phyloP scores from a whole-genome alignment of 2,888 invertebrate species.

The Palloptera scutellata region DNA sequence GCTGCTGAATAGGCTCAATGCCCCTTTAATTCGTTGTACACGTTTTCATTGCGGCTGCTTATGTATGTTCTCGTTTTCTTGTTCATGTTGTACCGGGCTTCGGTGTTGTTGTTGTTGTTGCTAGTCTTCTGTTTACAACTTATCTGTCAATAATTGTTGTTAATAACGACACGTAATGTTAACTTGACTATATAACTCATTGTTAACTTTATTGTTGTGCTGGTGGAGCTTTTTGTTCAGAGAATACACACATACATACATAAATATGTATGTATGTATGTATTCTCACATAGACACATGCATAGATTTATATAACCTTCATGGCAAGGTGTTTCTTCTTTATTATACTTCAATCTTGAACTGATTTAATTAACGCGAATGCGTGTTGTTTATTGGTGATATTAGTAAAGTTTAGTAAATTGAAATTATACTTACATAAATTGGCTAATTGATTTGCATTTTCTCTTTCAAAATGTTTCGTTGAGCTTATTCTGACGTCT shows the following conservation, averaged over 20 bases:
- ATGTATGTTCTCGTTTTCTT: background rate
- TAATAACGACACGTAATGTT: constrained; percentile 49
- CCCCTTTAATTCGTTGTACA: background rate
- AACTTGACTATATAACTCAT: constrained; percentile 39
- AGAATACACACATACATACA: background rate
- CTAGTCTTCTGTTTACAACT: background rate
- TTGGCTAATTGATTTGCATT: no score
- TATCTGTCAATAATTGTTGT: constrained; percentile 49
- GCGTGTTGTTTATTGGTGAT: no score
- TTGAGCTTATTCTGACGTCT: no score
- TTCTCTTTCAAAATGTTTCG: no score
- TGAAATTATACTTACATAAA: no score
- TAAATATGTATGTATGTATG: background rate
- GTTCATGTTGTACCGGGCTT: background rate
- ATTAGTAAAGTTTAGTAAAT: no score
- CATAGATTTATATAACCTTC: no score
- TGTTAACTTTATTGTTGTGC: constrained; percentile 19
- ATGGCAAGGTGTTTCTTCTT: no score
- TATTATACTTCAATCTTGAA: no score
- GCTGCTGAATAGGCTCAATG: constrained; percentile 5
- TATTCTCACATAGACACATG: background rate
- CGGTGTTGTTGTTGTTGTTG: background rate
- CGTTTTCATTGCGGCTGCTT: background rate
- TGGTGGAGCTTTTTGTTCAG: no score
- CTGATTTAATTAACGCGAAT: no score